These are phyloP conservation scores for Mormyrops boulengeri DNA, from an alignment of 2,797 vertebrate genomes.

Conservation along the genomic window DNA sequence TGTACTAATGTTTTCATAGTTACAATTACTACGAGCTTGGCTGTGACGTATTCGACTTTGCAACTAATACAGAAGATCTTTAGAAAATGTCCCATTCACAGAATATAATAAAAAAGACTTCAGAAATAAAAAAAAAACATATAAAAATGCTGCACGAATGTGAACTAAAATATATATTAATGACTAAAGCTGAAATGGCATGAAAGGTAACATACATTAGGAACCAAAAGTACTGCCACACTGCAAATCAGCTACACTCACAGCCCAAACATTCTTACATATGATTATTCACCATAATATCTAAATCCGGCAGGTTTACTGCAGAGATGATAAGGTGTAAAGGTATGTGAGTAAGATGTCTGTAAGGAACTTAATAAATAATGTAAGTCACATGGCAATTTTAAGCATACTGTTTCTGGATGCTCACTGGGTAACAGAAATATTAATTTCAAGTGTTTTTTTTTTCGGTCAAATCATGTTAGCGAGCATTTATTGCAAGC, in stretches of 20 bases:
- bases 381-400: background rate
- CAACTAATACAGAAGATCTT: background rate
- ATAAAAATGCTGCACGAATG: background rate
- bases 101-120: background rate
- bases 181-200: background rate
- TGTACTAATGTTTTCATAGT: background rate
- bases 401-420: background rate
- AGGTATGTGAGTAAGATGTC: background rate
- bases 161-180: background rate
- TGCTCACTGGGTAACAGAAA: background rate
- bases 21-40: background rate
- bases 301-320: background rate
- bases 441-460: background rate
- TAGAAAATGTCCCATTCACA: background rate
- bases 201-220: background rate
- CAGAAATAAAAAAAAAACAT: background rate
- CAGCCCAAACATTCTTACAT: slow-evolving; percentile 5
- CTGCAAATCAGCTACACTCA: background rate
- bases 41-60: background rate
- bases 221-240: background rate
- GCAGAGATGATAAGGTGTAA: background rate
- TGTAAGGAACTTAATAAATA: background rate
- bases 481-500: slow-evolving; percentile 21
- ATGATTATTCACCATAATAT: background rate
- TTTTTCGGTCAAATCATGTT: background rate